phyloP scores from a whole-genome alignment of 2,797 vertebrate genomes.

The Halcyon badia region DNA sequence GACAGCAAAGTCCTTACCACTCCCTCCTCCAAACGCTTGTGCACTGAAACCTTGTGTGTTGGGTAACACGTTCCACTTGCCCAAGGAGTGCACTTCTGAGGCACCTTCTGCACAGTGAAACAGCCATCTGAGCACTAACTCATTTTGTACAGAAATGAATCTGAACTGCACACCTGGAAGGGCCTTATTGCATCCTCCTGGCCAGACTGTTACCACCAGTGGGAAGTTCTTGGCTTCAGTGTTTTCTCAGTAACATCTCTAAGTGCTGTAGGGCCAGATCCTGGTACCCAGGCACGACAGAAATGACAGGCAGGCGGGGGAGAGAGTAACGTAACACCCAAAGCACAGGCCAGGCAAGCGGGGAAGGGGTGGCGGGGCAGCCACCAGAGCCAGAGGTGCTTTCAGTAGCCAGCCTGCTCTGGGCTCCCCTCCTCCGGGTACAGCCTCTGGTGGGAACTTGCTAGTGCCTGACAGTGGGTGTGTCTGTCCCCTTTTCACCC shows the following conservation, averaged over 20 bases:
- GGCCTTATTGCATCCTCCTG: neutral
- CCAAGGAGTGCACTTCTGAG: neutral
- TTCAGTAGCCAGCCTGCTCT: neutral
- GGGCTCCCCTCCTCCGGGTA: neutral
- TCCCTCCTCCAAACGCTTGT: neutral
- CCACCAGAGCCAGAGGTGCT: neutral
- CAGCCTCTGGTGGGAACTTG: neutral
- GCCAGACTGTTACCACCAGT: neutral
- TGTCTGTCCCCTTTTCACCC: neutral
- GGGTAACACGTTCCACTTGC: neutral
- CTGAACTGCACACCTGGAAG: neutral
- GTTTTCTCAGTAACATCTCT: neutral
- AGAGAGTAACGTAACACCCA: neutral
- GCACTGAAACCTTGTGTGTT: neutral
- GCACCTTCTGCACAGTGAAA: neutral
- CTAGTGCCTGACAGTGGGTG: neutral
- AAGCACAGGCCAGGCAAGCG: neutral
- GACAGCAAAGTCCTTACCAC: neutral
- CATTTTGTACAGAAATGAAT: neutral
- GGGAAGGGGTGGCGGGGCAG: rapidly evolving
- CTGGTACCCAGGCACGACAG: neutral
- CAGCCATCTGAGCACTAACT: neutral
- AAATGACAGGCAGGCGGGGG: neutral
- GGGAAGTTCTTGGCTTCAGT: neutral
- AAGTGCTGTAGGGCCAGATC: neutral